These are phyloP conservation scores for Phortica magna DNA, from an alignment of 2,888 invertebrate species.

Conservation along the genomic window DNA sequence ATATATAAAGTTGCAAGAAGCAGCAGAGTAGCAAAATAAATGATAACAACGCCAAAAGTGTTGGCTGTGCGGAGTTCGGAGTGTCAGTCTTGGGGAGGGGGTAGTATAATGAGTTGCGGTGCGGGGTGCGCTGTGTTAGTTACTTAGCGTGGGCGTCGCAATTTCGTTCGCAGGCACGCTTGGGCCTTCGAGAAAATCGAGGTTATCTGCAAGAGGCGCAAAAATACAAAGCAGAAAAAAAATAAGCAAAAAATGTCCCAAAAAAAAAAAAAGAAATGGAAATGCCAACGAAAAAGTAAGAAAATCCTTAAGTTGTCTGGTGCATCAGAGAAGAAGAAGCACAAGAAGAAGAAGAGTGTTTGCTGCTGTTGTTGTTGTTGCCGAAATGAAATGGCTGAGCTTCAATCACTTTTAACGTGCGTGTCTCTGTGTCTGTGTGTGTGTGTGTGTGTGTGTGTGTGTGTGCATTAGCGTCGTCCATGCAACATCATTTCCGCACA, in stretches of 20 bases:
- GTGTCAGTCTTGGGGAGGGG: too few relatives aligned
- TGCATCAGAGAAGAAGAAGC: background rate
- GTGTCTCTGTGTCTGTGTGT: background rate
- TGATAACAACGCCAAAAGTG: conserved; percentile 23
- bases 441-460: background rate
- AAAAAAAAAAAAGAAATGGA: conserved; percentile 26
- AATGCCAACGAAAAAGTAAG: conserved; percentile 55
- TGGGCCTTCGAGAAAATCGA: conserved; percentile 18
- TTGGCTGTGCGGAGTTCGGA: conserved; percentile 40
- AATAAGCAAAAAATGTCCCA: conserved; percentile 46
- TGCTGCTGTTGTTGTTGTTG: too few relatives aligned
- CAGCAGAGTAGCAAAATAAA: conserved; percentile 36
- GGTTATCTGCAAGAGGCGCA: conserved; percentile 22
- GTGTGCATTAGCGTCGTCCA: background rate
- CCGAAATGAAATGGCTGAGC: background rate
- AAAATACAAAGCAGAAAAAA: conserved; percentile 42
- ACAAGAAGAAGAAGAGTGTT: background rate
- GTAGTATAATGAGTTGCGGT: too few relatives aligned
- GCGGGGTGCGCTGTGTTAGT: conserved; percentile 57
- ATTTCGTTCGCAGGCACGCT: too few relatives aligned
- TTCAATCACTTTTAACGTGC: conserved; percentile 8
- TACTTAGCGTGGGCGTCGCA: too few relatives aligned
- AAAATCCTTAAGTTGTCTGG: conserved; percentile 51
- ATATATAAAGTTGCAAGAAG: background rate
- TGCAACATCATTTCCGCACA: background rate